Evolutionary conservation across 2,888 invertebrate species (phyloP), one percentile per base, ranked within the genome.

Genomic region (Chymomyza caudatula): DNA sequence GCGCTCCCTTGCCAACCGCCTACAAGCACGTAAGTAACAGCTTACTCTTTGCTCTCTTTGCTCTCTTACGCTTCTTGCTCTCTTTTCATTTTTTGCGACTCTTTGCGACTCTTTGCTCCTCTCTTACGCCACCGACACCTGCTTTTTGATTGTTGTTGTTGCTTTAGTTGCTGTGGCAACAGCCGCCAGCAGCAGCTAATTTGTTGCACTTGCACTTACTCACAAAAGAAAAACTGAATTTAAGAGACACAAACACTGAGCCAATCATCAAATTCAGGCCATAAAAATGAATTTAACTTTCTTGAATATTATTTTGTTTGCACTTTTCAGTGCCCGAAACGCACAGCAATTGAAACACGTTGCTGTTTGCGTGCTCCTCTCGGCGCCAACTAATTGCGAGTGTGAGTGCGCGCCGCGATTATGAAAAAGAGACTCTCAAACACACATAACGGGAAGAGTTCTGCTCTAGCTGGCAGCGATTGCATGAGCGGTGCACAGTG

Each of bases 311-410:
- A 6, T 47, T 63, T 58, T 42, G 52, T 72, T 64, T 52, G 59
- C 63, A 44, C 63, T 71, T 65, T 67, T 73, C 74, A 25, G n/a
- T 17, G 17, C 13, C 53, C n/a, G 13, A 53, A 29, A 29, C 19
- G 23, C 25, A 71, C 60, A 67, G 61, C 70, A 67, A 64, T 62
- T 59, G 64, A 77, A 78, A 80, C 78, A 78, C 78, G 78, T 80
- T 78, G 78, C 67, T 23, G 25, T 23, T 56, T 25, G 29, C 61
- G 23, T 56, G 42, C 56, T 52, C 20, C 63, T 25, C 60, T 13
- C 53, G 43, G 47, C 23, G 17, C 42, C 22, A 29, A 25, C 51
- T 37, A 37, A 60, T 13, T 54, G 61, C 66, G 62, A 62, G 51
- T 60, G 59, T 72, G 67, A 67, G 59, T 63, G 76, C 61, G 29